Evolutionary conservation across 2,113 vertebrate genomes (phyloP).

Genomic region (Daubentonia madagascariensis): DNA sequence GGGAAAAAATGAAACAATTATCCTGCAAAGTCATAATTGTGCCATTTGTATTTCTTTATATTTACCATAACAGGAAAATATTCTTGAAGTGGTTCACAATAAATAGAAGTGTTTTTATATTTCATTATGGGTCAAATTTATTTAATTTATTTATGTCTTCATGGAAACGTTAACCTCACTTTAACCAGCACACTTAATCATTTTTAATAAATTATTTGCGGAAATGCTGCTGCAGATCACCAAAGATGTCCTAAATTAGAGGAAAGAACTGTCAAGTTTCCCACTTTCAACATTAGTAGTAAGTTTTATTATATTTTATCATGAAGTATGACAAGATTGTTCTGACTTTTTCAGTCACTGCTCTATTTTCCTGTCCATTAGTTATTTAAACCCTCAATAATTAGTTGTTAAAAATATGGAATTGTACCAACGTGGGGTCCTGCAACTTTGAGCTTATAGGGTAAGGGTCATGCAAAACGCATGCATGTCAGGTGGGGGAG

Average conservation of each 20-base stretch:
- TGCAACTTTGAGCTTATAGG: not conserved
- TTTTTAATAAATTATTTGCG: not conserved
- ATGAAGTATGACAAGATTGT: not conserved
- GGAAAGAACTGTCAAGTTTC: not conserved
- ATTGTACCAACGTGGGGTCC: not conserved
- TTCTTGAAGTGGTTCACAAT: not conserved
- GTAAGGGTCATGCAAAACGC: not conserved
- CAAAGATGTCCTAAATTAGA: not conserved
- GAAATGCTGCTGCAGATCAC: not conserved
- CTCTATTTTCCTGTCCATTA: not conserved
- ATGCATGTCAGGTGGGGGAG: not conserved
- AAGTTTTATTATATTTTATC: not conserved
- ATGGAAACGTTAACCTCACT: not conserved
- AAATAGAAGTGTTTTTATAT: not conserved
- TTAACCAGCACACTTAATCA: not conserved
- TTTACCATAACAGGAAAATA: not conserved
- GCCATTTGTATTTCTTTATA: not conserved
- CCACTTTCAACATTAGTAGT: not conserved
- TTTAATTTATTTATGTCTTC: conserved; percentile 24
- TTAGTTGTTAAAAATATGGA: not conserved
- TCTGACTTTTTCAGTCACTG: not conserved
- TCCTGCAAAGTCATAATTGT: not conserved
- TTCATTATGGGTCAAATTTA: conserved; percentile 2
- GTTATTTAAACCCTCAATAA: not conserved
- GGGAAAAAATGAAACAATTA: not conserved